Base-by-base conservation (phyloP, 2,888 invertebrate genomes). In the Chaitophorus viminalis region DNA sequence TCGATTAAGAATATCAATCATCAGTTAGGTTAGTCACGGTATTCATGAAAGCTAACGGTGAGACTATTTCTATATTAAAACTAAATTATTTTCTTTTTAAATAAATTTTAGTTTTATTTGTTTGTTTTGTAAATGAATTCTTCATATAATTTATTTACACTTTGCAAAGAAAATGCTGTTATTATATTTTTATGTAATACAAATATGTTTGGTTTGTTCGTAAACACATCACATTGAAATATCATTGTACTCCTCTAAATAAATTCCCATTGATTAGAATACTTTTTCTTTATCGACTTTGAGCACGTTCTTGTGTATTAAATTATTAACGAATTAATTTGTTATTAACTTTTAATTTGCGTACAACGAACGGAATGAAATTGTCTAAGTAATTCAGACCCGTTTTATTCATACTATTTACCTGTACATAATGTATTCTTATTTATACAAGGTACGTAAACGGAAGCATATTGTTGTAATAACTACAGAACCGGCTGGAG, bases 41-140 rank as follows among this genome's bases (percentile, higher is more conserved):
- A 21, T n/a, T 8, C n/a, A 9, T 1, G 65, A n/a, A 60, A 52
- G 46, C 46, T 5, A 46, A 21, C 31, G 52, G 31, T 54, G n/a
- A 54, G 60, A 78, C 54, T 25, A 39, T 39, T 77, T 78, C 54
- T 33, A 60, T 60, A 60, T 60, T 78, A 78, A 76, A 76, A 77
- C 77, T 77, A 52, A 31, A 54, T 9, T 60, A 36, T 60, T 60
- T 60, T 78, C 36, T 14, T 78, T 60, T 21, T 25, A 36, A 17
- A 78, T 6, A 46, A 25, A 54, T 54, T 78, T 54, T 21, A 8
- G 11, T 70, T 70, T 29, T 72, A 33, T 33, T 72, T 18, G 72
- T 33, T 3, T 78, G 46, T 78, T 36, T 78, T 60, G 78, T 78
- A 36, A 60, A 78, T 60, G 36, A 8, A 60, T 33, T 60, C 33